A percentile compares a stretch with the other conserved stretches of the same genome.
Conservation (phyloP, 2,113 vertebrate species). For the Bubalus kerabau region DNA sequence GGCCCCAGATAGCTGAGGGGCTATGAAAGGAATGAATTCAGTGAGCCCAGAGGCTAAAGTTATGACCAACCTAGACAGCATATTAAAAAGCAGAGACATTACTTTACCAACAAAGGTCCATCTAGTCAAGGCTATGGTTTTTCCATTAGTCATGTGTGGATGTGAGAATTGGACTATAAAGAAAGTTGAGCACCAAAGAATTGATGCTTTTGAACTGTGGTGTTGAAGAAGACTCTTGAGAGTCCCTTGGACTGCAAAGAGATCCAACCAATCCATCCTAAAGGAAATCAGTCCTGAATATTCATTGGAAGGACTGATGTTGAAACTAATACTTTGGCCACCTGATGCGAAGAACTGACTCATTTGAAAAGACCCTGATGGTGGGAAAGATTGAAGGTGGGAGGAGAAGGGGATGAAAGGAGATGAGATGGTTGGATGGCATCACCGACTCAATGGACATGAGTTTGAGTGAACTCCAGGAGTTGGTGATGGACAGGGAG, state of each 20-base stretch:
- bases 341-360: fast-evolving
- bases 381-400: not conserved
- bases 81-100: not conserved
- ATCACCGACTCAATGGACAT: not conserved
- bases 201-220: not conserved
- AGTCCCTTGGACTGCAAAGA: not conserved
- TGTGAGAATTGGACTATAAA: not conserved
- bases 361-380: not conserved
- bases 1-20: not conserved
- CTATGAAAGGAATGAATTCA: not conserved
- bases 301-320: not conserved
- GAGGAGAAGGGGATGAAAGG: not conserved
- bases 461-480: not conserved
- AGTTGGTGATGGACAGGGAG: not conserved
- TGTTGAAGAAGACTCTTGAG: not conserved
- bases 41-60: not conserved
- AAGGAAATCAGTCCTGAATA: not conserved
- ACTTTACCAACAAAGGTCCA: not conserved
- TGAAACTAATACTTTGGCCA: not conserved
- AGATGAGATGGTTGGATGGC: not conserved
- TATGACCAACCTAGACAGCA: not conserved
- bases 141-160: not conserved
- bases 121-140: not conserved
- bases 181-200: not conserved
- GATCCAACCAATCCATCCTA: not conserved